Evolutionary conservation across 2,888 invertebrate genomes (phyloP).

Genomic region (Invenusta paracnida): DNA sequence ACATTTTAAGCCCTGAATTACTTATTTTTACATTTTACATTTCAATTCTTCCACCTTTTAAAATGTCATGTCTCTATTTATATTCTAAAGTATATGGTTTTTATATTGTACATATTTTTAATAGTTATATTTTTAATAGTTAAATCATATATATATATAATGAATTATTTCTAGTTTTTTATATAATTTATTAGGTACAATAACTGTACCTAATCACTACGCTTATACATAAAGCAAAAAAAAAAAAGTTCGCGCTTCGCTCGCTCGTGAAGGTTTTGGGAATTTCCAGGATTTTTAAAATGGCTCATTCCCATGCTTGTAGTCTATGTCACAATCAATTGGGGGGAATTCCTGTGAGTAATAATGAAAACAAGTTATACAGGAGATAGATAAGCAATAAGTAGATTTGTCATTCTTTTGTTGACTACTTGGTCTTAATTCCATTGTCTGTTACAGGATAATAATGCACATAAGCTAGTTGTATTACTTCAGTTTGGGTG

Average conservation of each 20-base stretch:
- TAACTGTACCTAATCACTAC: not conserved
- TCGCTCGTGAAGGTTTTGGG: not conserved
- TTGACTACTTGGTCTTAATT: too few relatives aligned
- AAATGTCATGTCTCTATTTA: not conserved
- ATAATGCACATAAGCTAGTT: too few relatives aligned
- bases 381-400: too few relatives aligned
- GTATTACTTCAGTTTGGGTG: too few relatives aligned
- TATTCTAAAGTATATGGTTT: not conserved
- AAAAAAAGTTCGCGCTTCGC: not conserved
- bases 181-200: not conserved
- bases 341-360: too few relatives aligned
- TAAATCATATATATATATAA: not conserved
- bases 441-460: too few relatives aligned
- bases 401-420: too few relatives aligned
- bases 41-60: too few relatives aligned
- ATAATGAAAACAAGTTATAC: too few relatives aligned
- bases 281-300: not conserved
- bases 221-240: not conserved
- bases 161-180: not conserved
- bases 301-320: too few relatives aligned
- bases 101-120: not conserved
- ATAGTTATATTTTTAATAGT: not conserved
- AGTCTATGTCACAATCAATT: too few relatives aligned
- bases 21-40: not conserved
- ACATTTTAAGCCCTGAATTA: too few relatives aligned